Evolutionary conservation across 2,797 vertebrate species (phyloP), one percentile per base, ranked within the genome.

Genomic region (Anisognathus igniventris): DNA sequence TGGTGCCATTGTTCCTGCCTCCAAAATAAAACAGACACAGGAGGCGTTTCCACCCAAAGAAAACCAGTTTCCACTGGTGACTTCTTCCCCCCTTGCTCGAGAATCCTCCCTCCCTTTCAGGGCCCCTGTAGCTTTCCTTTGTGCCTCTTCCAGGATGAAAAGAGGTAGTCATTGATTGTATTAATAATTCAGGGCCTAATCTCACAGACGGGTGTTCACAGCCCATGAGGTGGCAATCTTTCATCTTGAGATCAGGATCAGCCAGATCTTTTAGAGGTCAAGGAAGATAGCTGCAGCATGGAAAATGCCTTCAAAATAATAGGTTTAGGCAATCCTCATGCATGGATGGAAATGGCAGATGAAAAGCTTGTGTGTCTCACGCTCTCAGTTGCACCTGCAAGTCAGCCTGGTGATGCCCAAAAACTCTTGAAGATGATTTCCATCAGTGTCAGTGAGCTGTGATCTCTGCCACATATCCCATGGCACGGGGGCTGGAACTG

Each of bases 181-280:
- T 96, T 95, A 96, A 96, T 96, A 96, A 96, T 96, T 96, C 95
- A 96, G 95, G 93, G 88, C 85, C 66, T 92, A 93, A 95, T 95
- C 96, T 95, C 95, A 95, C 33, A 27, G 94, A 90, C 17, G 76
- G 93, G 94, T 95, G 91, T 95, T 96, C 94, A 86, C 4, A 47
- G 70, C 93, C 85, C 1, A 1, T 93, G 76, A 96, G 94, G 94
- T 95, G 91, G 93, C 96, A 92, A 95, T 95, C 94, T 96, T 96
- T 96, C 94, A 96, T 94, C 94, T 93, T 8, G 33, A 96, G 94
- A 93, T 92, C 85, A 83, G 79, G 50, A 95, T 88, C 85, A 92
- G 93, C 50, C 54, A 75, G 54, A 91, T 95, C 72, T 88, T 91
- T 93, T 47, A 92, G 93, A 96, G 93, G 93, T 90, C 94, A 90